A percentile compares a stretch with the other conserved stretches of the same genome.
Evolutionary conservation across 2,797 vertebrate genomes (phyloP).

Genomic region (Microchirus variegatus): DNA sequence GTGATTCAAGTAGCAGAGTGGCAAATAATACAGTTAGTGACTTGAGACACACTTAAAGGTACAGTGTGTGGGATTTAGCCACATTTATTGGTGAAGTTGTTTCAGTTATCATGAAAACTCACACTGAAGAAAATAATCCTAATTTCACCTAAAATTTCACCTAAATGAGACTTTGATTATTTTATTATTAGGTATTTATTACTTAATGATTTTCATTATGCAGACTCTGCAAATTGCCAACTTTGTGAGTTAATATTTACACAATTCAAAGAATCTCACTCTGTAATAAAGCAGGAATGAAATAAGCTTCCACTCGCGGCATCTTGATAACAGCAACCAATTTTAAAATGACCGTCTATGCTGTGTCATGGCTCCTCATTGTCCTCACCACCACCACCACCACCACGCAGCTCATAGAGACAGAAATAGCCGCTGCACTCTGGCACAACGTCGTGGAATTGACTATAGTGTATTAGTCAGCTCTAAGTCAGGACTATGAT

Average conservation of each 20-base stretch:
- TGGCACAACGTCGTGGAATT: slow-evolving; percentile 69
- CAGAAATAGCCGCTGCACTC: slow-evolving; percentile 67
- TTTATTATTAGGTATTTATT: background rate
- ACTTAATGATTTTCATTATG: background rate
- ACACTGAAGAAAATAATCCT: no score
- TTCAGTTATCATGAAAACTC: no score
- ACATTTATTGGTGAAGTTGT: no score
- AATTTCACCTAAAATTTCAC: background rate
- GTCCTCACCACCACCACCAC: slow-evolving; percentile 22
- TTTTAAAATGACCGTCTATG: slow-evolving; percentile 21
- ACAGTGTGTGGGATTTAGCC: no score
- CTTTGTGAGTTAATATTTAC: background rate
- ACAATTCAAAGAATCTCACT: slow-evolving; percentile 1
- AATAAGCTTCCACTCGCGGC: slow-evolving; percentile 5
- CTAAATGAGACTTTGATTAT: no score
- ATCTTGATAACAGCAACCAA: slow-evolving; percentile 19
- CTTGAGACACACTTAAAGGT: slow-evolving; percentile 5
- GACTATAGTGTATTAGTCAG: slow-evolving; percentile 60
- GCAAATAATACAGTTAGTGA: slow-evolving; percentile 17
- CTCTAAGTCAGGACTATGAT: slow-evolving; percentile 47
- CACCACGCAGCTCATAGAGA: slow-evolving; percentile 40
- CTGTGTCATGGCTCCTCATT: slow-evolving; percentile 37
- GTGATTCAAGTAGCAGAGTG: slow-evolving; percentile 36
- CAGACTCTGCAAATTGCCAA: background rate
- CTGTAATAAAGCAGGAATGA: background rate